Conservation (phyloP, 2,113 vertebrate genomes). For the Ranitomeya variabilis region DNA sequence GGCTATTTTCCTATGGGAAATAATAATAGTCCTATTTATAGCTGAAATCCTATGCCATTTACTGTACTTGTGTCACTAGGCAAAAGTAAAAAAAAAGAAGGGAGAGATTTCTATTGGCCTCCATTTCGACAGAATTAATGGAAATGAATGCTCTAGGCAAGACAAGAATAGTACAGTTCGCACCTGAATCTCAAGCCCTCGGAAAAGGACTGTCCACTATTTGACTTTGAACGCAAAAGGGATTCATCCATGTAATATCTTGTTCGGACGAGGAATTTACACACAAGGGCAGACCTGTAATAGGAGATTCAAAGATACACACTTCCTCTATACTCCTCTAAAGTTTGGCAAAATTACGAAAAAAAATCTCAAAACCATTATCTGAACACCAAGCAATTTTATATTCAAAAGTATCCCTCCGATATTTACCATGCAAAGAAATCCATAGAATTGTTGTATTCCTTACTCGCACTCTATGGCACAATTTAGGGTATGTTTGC, state of each 20-base stretch:
- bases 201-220: conserved; percentile 67
- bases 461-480: too few relatives aligned
- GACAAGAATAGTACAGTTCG: conserved; percentile 58
- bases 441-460: neutral
- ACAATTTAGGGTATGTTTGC: too few relatives aligned
- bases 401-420: neutral
- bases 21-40: conserved; percentile 61
- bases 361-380: neutral
- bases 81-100: conserved; percentile 59
- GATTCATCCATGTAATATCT: conserved; percentile 26
- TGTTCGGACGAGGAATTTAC: neutral
- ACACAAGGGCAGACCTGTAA: conserved; percentile 11
- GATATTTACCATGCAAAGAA: neutral
- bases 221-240: conserved; percentile 60
- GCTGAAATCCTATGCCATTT: conserved; percentile 61
- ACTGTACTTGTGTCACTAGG: conserved; percentile 58
- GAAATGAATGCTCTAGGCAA: conserved; percentile 64
- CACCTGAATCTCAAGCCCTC: conserved; percentile 50
- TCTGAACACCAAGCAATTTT: neutral
- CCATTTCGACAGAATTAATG: conserved; percentile 67
- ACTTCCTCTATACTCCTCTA: neutral
- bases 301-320: neutral
- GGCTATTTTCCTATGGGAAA: conserved; percentile 55
- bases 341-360: neutral
- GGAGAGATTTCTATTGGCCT: conserved; percentile 60